Base-by-base conservation (phyloP, 2,113 vertebrate genomes). In the Syrrhaptes paradoxus region DNA sequence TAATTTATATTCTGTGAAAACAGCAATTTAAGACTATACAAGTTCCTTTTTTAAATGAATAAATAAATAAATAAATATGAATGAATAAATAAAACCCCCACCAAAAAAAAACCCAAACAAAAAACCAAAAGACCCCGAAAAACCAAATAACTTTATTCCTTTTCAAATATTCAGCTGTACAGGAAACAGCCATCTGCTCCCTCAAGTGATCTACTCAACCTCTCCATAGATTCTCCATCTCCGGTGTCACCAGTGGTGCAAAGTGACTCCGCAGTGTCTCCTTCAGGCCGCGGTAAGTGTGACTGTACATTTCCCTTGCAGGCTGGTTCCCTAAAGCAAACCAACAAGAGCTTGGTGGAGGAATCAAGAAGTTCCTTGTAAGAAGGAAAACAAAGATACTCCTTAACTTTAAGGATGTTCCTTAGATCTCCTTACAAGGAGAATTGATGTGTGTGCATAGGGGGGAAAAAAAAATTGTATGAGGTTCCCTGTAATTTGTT, bases 181-280 rank as follows among this genome's bases (percentile, higher is more conserved):
- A 90, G 95, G 80, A 97, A 96, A 67, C 97, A 98, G 73, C 98
- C 98, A 14, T 98, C 98, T 74, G 98, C 98, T 82, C 98, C 98
- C 17, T 98, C 98, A 18, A 96, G 94, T 71, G 98, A 98, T 62
- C 97, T 98, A 1, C 96, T 98, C 13, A 97, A 97, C 92, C 80
- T 98, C 18, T 96, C 89, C 19, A 38, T 96, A 24, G 91, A 90
- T 73, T 49, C 91, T 85, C 75, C 62, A 16, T 66, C 76, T 68
- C 41, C 95, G 25, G 19, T 32, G 51, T 34, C 90, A 51, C 3
- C 74, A 63, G 74, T 48, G 63, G 71, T 66, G 58, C 95, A 74
- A 18, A 32, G 52, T 84, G 93, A 41, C 49, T 43, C 81, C 43
- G 28, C 91, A 77, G 92, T 86, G 17, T 38, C 97, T 94, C 96